Conservation (phyloP, 1,140 invertebrate genomes). For the Nephila pilipes region DNA sequence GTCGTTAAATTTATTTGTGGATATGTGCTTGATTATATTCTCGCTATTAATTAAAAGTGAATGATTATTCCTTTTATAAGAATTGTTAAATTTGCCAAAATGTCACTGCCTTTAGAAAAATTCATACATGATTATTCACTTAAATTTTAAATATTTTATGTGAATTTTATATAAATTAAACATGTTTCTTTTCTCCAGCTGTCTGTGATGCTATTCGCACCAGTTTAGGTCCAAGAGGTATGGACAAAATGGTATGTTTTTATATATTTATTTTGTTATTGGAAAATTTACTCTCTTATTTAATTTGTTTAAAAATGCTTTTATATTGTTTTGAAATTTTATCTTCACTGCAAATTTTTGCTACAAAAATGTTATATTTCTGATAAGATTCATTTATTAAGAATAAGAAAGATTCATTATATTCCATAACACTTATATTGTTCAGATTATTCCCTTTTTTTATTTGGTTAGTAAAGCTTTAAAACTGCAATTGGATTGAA, state of each 20-base stretch:
- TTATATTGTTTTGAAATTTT: not conserved
- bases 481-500: too few relatives aligned
- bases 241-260: constrained; percentile 98
- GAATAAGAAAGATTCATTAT: too few relatives aligned
- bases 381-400: not conserved
- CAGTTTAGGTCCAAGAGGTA: constrained; percentile 98
- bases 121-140: not conserved
- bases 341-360: not conserved
- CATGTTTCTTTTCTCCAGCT: constrained; percentile 86
- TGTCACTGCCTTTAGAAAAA: not conserved
- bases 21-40: too few relatives aligned
- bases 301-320: not conserved
- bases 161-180: not conserved
- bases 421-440: too few relatives aligned
- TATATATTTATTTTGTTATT: not conserved
- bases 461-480: too few relatives aligned
- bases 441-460: too few relatives aligned
- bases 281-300: not conserved
- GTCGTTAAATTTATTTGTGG: too few relatives aligned
- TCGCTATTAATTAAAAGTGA: too few relatives aligned
- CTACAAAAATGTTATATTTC: not conserved
- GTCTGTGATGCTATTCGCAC: constrained; percentile 99
- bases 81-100: not conserved
- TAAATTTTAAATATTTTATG: not conserved
- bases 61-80: too few relatives aligned